phyloP scores from a whole-genome alignment of 1,140 invertebrate genomes.

The Saccostrea echinata region DNA sequence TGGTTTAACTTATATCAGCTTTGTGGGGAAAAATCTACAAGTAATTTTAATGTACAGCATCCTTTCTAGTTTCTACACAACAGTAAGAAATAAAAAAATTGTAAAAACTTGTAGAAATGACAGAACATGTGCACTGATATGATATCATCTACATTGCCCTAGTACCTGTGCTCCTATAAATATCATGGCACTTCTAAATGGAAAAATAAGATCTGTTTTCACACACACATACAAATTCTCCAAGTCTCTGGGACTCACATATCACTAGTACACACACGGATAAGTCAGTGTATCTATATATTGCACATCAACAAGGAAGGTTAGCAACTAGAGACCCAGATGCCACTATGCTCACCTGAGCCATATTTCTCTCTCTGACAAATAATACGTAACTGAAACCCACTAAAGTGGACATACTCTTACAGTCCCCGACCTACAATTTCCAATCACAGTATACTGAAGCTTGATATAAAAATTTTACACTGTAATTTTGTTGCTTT shows the following conservation, averaged over 20 bases:
- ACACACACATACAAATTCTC: background rate
- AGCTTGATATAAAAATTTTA: background rate
- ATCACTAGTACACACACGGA: background rate
- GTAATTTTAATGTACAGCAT: too few relatives aligned
- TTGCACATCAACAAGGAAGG: conserved; percentile 27
- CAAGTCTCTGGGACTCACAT: background rate
- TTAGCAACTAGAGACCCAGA: background rate
- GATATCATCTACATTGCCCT: too few relatives aligned
- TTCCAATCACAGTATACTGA: background rate
- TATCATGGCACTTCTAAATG: background rate
- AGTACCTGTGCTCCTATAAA: background rate
- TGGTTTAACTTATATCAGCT: too few relatives aligned
- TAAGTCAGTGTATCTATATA: background rate
- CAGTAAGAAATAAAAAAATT: background rate
- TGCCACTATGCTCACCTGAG: too few relatives aligned
- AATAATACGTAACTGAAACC: too few relatives aligned
- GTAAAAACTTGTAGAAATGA: background rate
- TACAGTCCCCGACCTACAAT: too few relatives aligned
- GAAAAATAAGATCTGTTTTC: background rate
- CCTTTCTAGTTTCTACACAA: too few relatives aligned
- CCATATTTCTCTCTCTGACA: too few relatives aligned
- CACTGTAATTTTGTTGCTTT: too few relatives aligned
- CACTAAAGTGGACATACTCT: too few relatives aligned
- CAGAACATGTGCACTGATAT: background rate
- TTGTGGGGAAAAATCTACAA: too few relatives aligned